Conservation (phyloP, 1,140 invertebrate genomes). For the Apis florea region DNA sequence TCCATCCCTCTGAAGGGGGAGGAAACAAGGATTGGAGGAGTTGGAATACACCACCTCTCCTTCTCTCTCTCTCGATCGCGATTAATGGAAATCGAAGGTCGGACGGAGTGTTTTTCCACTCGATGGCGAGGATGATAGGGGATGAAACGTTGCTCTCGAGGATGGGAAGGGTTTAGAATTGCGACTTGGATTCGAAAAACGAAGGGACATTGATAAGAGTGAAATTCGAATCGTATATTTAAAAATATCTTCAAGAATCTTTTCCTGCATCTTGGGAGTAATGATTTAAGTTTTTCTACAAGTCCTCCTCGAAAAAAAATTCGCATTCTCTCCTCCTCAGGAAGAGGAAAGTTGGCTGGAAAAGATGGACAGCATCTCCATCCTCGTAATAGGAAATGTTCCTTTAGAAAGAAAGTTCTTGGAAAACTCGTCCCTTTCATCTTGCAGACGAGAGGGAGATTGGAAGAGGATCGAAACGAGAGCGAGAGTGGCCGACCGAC, state of each 20-base stretch:
- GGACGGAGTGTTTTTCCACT: background rate
- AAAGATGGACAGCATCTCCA: background rate
- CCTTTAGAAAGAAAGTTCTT: background rate
- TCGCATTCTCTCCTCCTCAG: too few relatives aligned
- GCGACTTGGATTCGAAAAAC: too few relatives aligned
- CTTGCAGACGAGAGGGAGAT: background rate
- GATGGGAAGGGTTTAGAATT: too few relatives aligned
- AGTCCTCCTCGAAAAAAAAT: background rate
- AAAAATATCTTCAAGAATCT: too few relatives aligned
- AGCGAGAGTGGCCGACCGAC: background rate
- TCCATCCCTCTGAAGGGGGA: background rate
- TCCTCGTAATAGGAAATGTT: background rate
- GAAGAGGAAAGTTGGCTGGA: background rate
- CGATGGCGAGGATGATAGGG: background rate
- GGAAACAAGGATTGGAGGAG: background rate
- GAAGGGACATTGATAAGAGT: too few relatives aligned
- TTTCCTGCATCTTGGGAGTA: background rate
- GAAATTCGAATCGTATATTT: background rate
- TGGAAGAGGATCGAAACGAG: background rate
- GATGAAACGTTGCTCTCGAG: background rate
- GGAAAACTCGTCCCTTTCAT: background rate
- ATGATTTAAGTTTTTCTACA: background rate
- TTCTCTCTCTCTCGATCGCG: background rate
- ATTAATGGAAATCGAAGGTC: constrained; percentile 22
- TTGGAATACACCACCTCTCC: too few relatives aligned